phyloP scores from a whole-genome alignment of 1,140 invertebrate species.

The Danaus plexippus region DNA sequence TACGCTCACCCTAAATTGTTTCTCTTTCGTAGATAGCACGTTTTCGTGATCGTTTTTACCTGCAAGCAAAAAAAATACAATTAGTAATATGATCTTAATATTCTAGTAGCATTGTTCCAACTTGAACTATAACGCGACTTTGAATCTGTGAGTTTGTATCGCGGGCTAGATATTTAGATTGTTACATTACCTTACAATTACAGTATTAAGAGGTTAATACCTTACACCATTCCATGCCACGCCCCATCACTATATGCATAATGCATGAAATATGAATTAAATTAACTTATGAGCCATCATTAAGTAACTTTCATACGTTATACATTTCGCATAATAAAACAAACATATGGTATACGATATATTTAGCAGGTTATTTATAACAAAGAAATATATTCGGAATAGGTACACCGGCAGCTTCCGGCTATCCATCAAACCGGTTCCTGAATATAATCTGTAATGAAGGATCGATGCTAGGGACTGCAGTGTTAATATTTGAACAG shows the following conservation, averaged over 20 bases:
- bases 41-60: constrained; percentile 8
- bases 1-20: no score
- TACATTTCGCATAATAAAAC: constrained; percentile 2
- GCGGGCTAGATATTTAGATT: constrained; percentile 14
- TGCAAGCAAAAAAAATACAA: constrained; percentile 7
- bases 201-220: constrained; percentile 28
- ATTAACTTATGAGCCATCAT: constrained; percentile 25
- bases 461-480: constrained; percentile 26
- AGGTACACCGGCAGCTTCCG: constrained; percentile 22
- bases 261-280: constrained; percentile 31
- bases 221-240: constrained; percentile 27
- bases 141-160: constrained; percentile 6
- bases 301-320: constrained; percentile 10
- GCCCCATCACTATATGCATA: constrained; percentile 30
- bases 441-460: constrained; percentile 43
- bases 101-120: constrained; percentile 1
- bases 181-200: constrained; percentile 22
- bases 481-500: constrained; percentile 20
- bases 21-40: no score
- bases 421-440: constrained; percentile 50
- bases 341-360: background rate
- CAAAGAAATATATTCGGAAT: no score
- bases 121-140: background rate
- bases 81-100: background rate
- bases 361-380: no score